Conservation (phyloP, 2,888 invertebrate genomes). For the Stenodema calcarata region DNA sequence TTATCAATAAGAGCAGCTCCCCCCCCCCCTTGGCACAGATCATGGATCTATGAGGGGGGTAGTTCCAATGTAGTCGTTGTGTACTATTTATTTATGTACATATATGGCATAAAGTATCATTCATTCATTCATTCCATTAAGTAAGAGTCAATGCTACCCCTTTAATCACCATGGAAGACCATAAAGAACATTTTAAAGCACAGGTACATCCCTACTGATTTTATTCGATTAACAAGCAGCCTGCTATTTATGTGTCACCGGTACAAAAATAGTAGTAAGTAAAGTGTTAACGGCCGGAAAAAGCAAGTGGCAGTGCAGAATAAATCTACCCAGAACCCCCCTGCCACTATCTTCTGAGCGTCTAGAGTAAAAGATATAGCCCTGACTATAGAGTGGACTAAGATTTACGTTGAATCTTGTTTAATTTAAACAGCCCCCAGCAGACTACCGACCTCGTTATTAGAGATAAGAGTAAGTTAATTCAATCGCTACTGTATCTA, state of each 20-base stretch:
- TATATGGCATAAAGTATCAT: no score
- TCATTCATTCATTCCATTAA: no score
- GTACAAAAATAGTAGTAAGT: neutral
- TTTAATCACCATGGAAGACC: no score
- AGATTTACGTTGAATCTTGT: constrained; percentile 33
- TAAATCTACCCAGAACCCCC: neutral
- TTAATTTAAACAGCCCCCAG: constrained; percentile 35
- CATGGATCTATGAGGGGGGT: no score
- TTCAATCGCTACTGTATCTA: neutral
- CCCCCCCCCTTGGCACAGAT: no score
- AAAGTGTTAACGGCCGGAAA: neutral
- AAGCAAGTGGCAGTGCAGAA: neutral
- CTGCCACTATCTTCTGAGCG: neutral
- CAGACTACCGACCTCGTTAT: neutral
- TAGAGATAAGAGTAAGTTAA: constrained; percentile 20
- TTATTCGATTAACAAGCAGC: neutral
- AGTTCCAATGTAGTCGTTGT: no score
- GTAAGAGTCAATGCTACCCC: no score
- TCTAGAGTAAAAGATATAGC: constrained; percentile 34
- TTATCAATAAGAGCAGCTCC: no score
- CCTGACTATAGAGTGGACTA: constrained; percentile 10
- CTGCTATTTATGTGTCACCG: neutral
- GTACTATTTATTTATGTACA: no score
- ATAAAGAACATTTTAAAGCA: no score
- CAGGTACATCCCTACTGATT: no score